Evolutionary conservation across 2,113 vertebrate species (phyloP).

Genomic region (Nerophis ophidion): DNA sequence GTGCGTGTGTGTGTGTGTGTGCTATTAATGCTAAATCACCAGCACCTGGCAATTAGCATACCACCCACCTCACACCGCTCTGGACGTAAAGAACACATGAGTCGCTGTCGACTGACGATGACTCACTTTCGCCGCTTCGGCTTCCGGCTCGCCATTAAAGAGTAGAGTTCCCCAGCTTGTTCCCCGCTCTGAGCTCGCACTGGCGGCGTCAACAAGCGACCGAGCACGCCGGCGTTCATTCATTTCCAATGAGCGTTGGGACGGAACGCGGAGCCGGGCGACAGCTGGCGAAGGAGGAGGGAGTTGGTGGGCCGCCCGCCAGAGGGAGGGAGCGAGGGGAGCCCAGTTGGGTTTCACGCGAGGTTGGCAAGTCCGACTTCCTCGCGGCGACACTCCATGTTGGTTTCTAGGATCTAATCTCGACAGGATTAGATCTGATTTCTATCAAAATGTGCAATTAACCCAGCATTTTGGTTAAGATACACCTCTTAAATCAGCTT

Average conservation of each 20-base stretch:
- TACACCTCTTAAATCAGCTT: too few species aligned
- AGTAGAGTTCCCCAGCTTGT: neutral
- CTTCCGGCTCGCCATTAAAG: too few species aligned
- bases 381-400: neutral
- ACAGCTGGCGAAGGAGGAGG: constrained; percentile 37
- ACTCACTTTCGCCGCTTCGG: too few species aligned
- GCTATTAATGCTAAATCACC: neutral
- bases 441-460: too few species aligned
- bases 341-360: constrained; percentile 17
- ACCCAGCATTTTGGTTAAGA: too few species aligned
- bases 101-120: too few species aligned
- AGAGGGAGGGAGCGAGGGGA: constrained; percentile 4
- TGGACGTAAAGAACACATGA: neutral
- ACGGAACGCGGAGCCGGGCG: constrained; percentile 20
- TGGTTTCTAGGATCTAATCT: too few species aligned
- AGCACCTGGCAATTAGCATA: constrained; percentile 28
- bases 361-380: neutral
- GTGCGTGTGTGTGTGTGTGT: too few species aligned
- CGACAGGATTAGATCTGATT: too few species aligned
- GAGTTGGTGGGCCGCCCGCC: neutral
- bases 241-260: constrained; percentile 47
- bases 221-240: constrained; percentile 33
- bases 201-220: constrained; percentile 20
- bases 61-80: too few species aligned
- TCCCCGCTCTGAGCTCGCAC: constrained; percentile 20